These are phyloP conservation scores for Hypomecis punctinalis DNA, from an alignment of 2,888 invertebrate genomes.

Conservation along the genomic window DNA sequence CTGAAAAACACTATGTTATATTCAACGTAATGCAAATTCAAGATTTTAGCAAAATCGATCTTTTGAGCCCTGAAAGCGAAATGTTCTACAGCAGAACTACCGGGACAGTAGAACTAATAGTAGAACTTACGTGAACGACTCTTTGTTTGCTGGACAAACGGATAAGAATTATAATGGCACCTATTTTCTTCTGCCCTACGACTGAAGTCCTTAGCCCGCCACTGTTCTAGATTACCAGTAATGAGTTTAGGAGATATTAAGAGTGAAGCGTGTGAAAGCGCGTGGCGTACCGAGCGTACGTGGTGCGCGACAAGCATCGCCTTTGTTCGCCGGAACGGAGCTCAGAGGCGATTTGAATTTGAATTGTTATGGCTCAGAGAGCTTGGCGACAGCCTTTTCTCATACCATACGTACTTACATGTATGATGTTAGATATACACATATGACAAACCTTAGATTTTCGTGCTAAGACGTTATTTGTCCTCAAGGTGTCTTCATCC, in stretches of 20 bases:
- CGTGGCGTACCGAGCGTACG: slow-evolving; percentile 44
- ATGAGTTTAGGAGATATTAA: slow-evolving; percentile 54
- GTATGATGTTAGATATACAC: no score
- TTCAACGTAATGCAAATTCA: no score
- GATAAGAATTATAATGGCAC: background rate
- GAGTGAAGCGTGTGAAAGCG: slow-evolving; percentile 63
- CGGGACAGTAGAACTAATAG: no score
- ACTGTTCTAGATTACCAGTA: slow-evolving; percentile 37
- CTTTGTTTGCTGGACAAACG: no score
- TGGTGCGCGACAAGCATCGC: slow-evolving; percentile 14
- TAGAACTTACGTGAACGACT: no score
- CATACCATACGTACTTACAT: background rate
- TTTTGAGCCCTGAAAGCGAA: no score
- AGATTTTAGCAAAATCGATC: no score
- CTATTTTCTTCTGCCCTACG: background rate
- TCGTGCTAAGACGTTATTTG: no score
- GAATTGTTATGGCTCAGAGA: slow-evolving; percentile 23
- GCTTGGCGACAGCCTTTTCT: slow-evolving; percentile 18
- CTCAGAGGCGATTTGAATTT: slow-evolving; percentile 36
- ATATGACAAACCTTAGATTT: no score
- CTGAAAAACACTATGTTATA: no score
- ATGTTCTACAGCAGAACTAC: no score
- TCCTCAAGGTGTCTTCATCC: no score
- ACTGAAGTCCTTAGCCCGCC: slow-evolving; percentile 20
- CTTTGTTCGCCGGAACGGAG: slow-evolving; percentile 38